Evolutionary conservation across 1,140 invertebrate species (phyloP).

Genomic region (Cecropterus lyciades): DNA sequence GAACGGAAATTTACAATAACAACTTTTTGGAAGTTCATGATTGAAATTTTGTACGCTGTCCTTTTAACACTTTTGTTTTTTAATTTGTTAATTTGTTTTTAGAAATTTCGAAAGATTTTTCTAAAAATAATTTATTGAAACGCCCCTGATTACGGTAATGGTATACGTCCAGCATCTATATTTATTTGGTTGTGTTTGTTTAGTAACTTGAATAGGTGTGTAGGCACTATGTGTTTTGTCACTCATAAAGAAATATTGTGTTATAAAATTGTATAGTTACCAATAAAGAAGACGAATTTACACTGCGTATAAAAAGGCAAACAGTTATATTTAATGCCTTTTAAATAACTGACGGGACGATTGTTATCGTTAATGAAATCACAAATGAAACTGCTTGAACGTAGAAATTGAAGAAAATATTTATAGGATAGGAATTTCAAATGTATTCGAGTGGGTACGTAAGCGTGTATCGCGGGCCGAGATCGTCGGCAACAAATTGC

Average conservation of each 20-base stretch:
- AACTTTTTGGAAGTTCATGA: neutral
- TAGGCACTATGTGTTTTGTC: too few species aligned
- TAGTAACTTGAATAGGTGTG: too few species aligned
- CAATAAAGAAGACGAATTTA: too few species aligned
- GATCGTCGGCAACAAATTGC: conserved; percentile 76
- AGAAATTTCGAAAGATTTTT: too few species aligned
- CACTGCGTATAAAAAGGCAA: too few species aligned
- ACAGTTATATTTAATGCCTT: too few species aligned
- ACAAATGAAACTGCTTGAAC: conserved; percentile 24
- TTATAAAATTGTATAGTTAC: too few species aligned
- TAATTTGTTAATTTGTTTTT: neutral
- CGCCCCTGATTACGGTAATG: too few species aligned
- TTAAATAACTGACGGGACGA: neutral
- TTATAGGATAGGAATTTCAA: conserved; percentile 53
- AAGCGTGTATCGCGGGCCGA: conserved; percentile 59
- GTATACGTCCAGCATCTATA: too few species aligned
- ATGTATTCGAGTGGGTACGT: conserved; percentile 52
- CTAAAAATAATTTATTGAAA: too few species aligned
- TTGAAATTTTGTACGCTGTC: conserved; percentile 5
- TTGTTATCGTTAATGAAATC: conserved; percentile 21
- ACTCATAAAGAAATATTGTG: too few species aligned
- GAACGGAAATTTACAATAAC: conserved; percentile 9
- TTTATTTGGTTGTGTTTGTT: too few species aligned
- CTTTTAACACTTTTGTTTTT: neutral
- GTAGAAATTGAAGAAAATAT: conserved; percentile 39